Evolutionary conservation across 2,888 invertebrate species (phyloP).

Genomic region (Acanthococcus lagerstroemiae): DNA sequence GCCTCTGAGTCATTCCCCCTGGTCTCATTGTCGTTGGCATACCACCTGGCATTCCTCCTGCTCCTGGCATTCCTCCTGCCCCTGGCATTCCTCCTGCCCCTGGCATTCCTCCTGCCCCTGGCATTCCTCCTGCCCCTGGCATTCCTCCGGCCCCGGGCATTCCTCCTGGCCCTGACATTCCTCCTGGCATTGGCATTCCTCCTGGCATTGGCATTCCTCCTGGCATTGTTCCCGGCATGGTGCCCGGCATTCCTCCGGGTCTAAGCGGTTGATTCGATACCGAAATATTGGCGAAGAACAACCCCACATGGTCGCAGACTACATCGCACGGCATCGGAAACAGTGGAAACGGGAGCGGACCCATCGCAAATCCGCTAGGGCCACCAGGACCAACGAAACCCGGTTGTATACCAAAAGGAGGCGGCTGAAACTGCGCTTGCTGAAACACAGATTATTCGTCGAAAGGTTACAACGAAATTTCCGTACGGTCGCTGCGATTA

Average conservation of each 20-base stretch:
- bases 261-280: background rate
- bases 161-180: background rate
- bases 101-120: background rate
- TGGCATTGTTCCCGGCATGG: background rate
- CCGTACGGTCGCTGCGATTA: too few species aligned
- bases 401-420: too few species aligned
- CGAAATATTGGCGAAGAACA: conserved; percentile 25
- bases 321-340: conserved; percentile 22
- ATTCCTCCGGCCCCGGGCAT: background rate
- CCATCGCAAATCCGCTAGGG: conserved; percentile 8
- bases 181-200: background rate
- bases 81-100: background rate
- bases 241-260: background rate
- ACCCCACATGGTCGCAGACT: conserved; percentile 15
- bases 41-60: background rate
- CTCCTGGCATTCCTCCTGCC: background rate
- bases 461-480: too few species aligned
- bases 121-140: background rate
- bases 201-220: background rate
- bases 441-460: conserved; percentile 17
- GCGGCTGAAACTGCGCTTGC: conserved; percentile 14
- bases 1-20: background rate
- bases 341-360: conserved; percentile 21
- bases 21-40: background rate
- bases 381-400: conserved; percentile 8